Conservation (phyloP, 2,797 vertebrate genomes). For the Microhierax caerulescens region DNA sequence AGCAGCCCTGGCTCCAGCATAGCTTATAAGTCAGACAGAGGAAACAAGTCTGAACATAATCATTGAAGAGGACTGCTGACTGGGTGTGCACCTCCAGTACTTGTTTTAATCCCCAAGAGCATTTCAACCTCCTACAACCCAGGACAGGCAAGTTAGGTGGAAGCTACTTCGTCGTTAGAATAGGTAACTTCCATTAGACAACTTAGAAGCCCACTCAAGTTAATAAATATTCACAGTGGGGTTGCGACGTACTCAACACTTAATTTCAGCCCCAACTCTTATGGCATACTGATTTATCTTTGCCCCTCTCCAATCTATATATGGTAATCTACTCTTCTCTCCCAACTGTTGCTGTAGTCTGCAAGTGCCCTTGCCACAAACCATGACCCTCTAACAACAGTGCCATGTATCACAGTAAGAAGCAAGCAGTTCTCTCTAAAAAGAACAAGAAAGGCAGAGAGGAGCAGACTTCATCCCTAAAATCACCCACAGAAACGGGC, state of each 20-base stretch:
- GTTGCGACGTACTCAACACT: background rate
- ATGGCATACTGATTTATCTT: background rate
- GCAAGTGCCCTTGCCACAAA: background rate
- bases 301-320: background rate
- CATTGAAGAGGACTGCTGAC: background rate
- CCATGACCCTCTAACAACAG: background rate
- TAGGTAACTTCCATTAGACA: background rate
- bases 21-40: background rate
- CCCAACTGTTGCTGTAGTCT: background rate
- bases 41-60: slow-evolving; percentile 41
- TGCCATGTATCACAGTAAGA: fast-evolving
- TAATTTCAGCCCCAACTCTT: background rate
- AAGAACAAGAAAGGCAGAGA: background rate
- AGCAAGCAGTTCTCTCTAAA: background rate
- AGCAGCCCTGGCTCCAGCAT: slow-evolving; percentile 15
- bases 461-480: background rate
- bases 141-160: background rate
- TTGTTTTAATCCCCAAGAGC: background rate
- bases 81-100: background rate
- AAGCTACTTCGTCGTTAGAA: background rate
- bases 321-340: background rate
- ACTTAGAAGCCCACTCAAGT: background rate
- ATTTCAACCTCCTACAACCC: background rate
- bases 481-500: background rate
- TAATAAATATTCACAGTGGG: background rate